These are phyloP conservation scores for Prunella fulvescens DNA, from an alignment of 2,113 vertebrate genomes.

Conservation along the genomic window DNA sequence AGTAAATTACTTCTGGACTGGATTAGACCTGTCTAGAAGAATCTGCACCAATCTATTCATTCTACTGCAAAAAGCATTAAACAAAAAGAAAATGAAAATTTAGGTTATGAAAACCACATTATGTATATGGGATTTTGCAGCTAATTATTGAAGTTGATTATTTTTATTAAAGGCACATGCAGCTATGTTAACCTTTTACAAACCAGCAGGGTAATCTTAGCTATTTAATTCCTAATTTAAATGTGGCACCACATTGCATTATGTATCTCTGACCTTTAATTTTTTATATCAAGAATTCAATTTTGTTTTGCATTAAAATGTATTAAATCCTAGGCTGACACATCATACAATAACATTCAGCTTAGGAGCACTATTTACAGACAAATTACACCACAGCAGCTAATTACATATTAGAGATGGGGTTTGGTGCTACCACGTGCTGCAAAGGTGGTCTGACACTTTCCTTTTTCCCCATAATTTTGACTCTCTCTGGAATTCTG, in stretches of 20 bases:
- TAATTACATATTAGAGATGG: background rate
- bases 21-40: background rate
- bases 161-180: background rate
- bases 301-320: background rate
- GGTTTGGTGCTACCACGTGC: background rate
- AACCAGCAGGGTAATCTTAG: background rate
- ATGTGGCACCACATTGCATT: background rate
- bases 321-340: background rate
- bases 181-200: background rate
- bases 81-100: background rate
- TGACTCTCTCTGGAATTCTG: background rate
- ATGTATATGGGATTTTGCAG: background rate
- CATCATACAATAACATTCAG: background rate
- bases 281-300: background rate
- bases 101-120: background rate
- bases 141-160: background rate
- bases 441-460: background rate
- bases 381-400: background rate
- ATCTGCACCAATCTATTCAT: background rate
- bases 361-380: background rate
- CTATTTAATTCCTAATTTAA: conserved; percentile 1
- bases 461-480: background rate
- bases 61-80: background rate
- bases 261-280: background rate
- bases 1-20: background rate